Percentiles rank a stretch among this genome's conserved stretches.
Evolutionary conservation across 2,888 invertebrate species (phyloP).

Genomic region (Strigamia crassipes): DNA sequence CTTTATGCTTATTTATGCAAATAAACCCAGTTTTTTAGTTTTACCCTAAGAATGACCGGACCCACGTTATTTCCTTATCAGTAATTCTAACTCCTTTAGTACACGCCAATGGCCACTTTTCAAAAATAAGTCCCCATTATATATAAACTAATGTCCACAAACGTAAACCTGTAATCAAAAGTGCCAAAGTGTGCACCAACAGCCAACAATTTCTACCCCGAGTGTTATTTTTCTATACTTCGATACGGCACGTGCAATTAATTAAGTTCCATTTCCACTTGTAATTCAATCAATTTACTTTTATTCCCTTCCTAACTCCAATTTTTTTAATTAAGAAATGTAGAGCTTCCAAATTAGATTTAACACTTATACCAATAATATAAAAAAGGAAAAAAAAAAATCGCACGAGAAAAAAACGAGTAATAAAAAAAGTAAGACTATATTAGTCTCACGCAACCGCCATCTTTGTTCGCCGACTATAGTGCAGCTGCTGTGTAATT

Average conservation of each 20-base stretch:
- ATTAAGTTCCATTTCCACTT: not conserved
- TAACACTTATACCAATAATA: not conserved
- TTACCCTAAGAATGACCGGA: too few relatives aligned
- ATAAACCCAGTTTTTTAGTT: too few relatives aligned
- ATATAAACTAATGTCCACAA: not conserved
- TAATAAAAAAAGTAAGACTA: constrained; percentile 10
- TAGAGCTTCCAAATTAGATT: not conserved
- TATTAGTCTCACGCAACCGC: not conserved
- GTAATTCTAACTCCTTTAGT: too few relatives aligned
- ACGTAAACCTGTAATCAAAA: not conserved
- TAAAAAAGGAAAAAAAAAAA: not conserved
- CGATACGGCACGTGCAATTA: constrained; percentile 21
- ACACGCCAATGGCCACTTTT: not conserved
- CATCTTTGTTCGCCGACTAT: constrained; percentile 21
- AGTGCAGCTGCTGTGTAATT: constrained; percentile 16
- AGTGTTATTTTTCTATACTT: not conserved
- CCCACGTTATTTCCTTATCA: too few relatives aligned
- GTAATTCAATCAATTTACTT: constrained; percentile 12
- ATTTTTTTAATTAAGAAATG: not conserved
- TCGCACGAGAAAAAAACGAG: not conserved
- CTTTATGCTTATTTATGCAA: too few relatives aligned
- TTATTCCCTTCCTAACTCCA: not conserved
- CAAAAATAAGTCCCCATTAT: not conserved
- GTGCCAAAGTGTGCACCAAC: not conserved
- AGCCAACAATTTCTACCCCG: not conserved